A percentile compares a stretch with the other conserved stretches of the same genome.
phyloP scores from a whole-genome alignment of 2,113 vertebrate genomes.

The Ailurus styani region DNA sequence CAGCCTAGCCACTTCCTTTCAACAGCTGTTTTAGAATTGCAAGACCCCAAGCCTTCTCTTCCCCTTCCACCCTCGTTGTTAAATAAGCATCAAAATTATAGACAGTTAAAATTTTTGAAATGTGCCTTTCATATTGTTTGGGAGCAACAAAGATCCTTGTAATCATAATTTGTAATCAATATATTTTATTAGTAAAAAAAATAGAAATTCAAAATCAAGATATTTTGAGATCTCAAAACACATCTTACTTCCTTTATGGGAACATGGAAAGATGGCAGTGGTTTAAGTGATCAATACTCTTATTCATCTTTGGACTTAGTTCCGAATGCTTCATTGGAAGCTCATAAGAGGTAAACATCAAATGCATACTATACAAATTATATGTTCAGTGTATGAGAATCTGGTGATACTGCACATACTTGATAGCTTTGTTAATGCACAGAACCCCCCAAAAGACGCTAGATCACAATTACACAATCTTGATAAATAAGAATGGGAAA shows the following conservation, averaged over 20 bases:
- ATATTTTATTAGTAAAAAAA: not conserved
- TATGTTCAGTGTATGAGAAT: conserved; percentile 1
- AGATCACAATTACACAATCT: not conserved
- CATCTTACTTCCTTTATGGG: conserved; percentile 48
- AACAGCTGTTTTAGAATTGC: not conserved
- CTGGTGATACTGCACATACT: not conserved
- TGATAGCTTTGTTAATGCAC: conserved; percentile 21
- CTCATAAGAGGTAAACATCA: conserved; percentile 54
- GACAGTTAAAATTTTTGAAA: not conserved
- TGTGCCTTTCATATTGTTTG: not conserved
- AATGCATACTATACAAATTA: conserved; percentile 21
- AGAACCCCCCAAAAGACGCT: not conserved
- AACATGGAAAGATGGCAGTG: conserved; percentile 6
- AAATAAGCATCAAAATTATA: conserved; percentile 20
- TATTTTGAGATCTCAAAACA: not conserved
- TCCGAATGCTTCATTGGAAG: not conserved
- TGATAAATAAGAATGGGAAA: conserved; percentile 2
- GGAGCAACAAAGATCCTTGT: not conserved
- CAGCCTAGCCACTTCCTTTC: not conserved
- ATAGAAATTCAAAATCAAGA: not conserved
- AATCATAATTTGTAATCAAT: not conserved
- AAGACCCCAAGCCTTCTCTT: not conserved
- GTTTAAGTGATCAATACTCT: conserved; percentile 54
- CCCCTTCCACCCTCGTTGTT: not conserved
- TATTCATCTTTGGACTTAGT: conserved; percentile 5